Percentiles rank a stretch among this genome's conserved stretches.
These are phyloP conservation scores for Drosophila lacteicornis DNA, from an alignment of 1,140 invertebrate species.

Conservation along the genomic window DNA sequence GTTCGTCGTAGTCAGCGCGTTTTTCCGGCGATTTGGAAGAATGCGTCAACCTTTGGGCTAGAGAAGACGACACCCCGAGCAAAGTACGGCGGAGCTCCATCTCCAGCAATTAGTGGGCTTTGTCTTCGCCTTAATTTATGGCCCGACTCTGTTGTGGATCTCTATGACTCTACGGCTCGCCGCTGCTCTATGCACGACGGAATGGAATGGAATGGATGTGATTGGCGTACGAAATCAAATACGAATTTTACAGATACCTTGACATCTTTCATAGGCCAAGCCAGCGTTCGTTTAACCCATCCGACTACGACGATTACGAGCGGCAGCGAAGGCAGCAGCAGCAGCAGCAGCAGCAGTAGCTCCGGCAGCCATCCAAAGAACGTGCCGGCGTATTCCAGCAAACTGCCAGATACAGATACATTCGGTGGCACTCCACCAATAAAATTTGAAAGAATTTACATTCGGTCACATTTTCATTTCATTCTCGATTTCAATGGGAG, in stretches of 20 bases:
- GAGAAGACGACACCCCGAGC: constrained; percentile 9
- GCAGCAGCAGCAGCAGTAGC: not conserved
- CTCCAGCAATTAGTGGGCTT: constrained; percentile 7
- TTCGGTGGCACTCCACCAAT: constrained; percentile 14
- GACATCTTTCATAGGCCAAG: constrained; percentile 80
- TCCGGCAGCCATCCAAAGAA: constrained; percentile 40
- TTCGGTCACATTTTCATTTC: constrained; percentile 70
- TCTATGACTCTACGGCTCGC: not conserved
- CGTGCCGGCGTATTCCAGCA: constrained; percentile 44
- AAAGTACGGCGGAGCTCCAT: constrained; percentile 8
- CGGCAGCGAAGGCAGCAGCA: constrained; percentile 1
- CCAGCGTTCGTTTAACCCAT: constrained; percentile 78
- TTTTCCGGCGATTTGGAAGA: constrained; percentile 1
- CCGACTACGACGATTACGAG: constrained; percentile 30
- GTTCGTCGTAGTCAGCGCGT: not conserved
- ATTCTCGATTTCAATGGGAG: constrained; percentile 55
- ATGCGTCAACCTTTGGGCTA: not conserved
- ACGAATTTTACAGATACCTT: constrained; percentile 75
- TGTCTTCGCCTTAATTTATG: constrained; percentile 10
- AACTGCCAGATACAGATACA: constrained; percentile 45
- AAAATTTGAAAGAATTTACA: constrained; percentile 62
- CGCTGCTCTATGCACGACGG: not conserved
- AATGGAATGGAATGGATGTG: constrained; percentile 33
- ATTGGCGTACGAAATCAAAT: constrained; percentile 70
- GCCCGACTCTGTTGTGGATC: not conserved